phyloP scores from a whole-genome alignment of 2,888 invertebrate genomes.

The Dryobotodes eremita region DNA sequence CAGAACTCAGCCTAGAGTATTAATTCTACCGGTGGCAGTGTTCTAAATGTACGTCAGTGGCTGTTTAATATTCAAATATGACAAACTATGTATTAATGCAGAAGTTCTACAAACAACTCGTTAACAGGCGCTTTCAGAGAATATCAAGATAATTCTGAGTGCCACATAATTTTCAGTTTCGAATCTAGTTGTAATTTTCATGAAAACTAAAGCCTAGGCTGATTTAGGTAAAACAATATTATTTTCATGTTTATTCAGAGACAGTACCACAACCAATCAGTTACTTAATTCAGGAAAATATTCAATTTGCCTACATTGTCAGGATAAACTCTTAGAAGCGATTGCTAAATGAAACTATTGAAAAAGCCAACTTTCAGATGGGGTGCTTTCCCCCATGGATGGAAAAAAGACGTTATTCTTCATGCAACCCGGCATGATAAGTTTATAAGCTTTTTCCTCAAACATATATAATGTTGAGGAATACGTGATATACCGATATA shows the following conservation, averaged over 20 bases:
- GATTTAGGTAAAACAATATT: background rate
- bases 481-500: background rate
- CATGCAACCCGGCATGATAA: background rate
- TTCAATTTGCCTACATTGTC: no score
- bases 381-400: background rate
- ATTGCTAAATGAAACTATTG: background rate
- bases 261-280: background rate
- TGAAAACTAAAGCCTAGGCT: background rate
- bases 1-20: background rate
- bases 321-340: background rate
- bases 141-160: background rate
- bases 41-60: background rate
- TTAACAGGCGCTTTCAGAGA: slow-evolving; percentile 6
- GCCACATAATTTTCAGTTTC: background rate
- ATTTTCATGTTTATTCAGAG: slow-evolving; percentile 1
- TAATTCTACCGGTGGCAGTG: background rate
- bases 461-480: background rate
- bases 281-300: no score
- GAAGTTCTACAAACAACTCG: slow-evolving; percentile 9
- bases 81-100: background rate
- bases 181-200: slow-evolving; percentile 21
- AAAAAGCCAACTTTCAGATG: background rate
- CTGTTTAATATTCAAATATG: slow-evolving; percentile 11
- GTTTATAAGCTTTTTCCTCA: slow-evolving; percentile 2
- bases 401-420: background rate